Base-by-base conservation (phyloP, 2,797 vertebrate species). In the Paedocypris micromegethes region DNA sequence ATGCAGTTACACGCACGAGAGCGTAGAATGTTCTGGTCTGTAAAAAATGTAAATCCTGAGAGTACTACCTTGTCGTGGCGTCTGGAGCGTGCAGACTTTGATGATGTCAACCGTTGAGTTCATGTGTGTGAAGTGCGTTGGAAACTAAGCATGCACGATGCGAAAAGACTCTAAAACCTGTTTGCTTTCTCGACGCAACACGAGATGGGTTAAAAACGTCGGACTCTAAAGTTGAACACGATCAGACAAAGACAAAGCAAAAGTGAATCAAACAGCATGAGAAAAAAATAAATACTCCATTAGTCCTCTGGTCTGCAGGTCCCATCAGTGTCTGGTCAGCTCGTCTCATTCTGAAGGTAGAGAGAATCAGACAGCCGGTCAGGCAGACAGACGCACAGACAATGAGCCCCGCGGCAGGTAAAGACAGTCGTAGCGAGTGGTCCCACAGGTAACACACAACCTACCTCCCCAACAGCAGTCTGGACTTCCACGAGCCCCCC, bases 391-490 rank as follows among this genome's bases (percentile, higher is more conserved):
- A 83, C 85, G 86, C 83, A 84, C 80, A 86, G 81, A 78, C 76
- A 85, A 64, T 40, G 51, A 58, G 83, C 81, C 82, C 81, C 82
- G 80, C 74, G 75, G 83, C 86, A 86, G 85, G 83, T 85, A 85
- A 79, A 87, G 85, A 88, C 83, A 85, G 83, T 83, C 83, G 80
- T 86, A 85, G 23, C 23, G 23, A 23, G 84, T 83, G 85, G 87
- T 88, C 83, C 82, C 74, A 82, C 84, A 78, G 83, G 80, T 79
- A 82, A 64, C 78, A 79, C 82, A 77, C 78, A 80, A 80, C 80
- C 82, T 83, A 79, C 81, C 84, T 82, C 71, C 77, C 79, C 79
- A 56, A 62, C 43, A 56, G 68, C 58, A 47, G 76, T 78, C 74
- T 69, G 60, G 72, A 75, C 62, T 80, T 75, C 9, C 46, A 58